These are phyloP conservation scores for Streptopelia turtur DNA, from an alignment of 2,797 vertebrate genomes.

Conservation along the genomic window DNA sequence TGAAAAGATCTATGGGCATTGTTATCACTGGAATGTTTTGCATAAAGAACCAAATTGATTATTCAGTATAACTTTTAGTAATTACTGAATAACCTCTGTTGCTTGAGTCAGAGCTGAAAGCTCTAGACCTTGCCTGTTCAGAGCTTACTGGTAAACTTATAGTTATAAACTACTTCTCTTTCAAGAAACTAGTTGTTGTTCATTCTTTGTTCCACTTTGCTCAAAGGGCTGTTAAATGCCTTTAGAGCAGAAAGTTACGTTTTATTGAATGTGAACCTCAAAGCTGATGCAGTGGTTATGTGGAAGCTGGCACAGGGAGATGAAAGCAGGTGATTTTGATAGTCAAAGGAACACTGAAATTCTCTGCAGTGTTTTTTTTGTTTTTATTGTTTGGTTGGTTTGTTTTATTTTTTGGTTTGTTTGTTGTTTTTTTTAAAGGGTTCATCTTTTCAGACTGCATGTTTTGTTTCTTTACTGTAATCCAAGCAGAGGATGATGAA, in stretches of 20 bases:
- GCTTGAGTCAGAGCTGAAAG: not conserved
- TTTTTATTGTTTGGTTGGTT: not conserved
- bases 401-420: not conserved
- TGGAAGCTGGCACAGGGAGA: not conserved
- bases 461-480: not conserved
- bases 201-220: not conserved
- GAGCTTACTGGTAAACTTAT: not conserved
- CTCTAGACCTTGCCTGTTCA: not conserved
- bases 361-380: not conserved
- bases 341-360: not conserved
- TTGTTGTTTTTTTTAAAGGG: not conserved
- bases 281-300: not conserved
- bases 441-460: not conserved
- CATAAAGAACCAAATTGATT: not conserved
- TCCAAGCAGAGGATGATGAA: not conserved
- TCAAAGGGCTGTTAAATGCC: not conserved
- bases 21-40: not conserved
- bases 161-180: not conserved
- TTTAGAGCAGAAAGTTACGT: not conserved
- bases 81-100: not conserved
- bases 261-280: not conserved
- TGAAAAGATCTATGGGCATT: not conserved
- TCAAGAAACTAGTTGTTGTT: not conserved
- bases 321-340: not conserved
- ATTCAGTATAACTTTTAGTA: not conserved